phyloP scores from a whole-genome alignment of 2,113 vertebrate species.

The Brevimyrus niger region DNA sequence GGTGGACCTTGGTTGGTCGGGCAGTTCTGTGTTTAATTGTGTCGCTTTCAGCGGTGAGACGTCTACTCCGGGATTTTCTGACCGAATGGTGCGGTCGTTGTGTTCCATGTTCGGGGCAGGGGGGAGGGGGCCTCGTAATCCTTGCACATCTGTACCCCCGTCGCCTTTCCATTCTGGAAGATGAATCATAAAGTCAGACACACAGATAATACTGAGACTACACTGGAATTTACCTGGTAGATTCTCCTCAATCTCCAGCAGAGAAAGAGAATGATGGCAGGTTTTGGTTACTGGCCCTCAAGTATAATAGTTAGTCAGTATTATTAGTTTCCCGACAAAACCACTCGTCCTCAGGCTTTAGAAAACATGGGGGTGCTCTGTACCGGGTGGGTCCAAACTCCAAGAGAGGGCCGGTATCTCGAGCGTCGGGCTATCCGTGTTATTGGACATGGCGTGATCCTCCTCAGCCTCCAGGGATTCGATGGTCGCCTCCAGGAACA shows the following conservation, averaged over 20 bases:
- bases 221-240: background rate
- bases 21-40: background rate
- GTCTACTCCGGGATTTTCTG: slow-evolving; percentile 16
- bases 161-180: slow-evolving; percentile 41
- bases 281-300: background rate
- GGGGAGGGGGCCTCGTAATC: slow-evolving; percentile 14
- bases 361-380: background rate
- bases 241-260: background rate
- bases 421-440: background rate
- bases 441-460: slow-evolving; percentile 73
- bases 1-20: slow-evolving; percentile 2
- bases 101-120: slow-evolving; percentile 33
- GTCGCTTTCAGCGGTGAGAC: background rate
- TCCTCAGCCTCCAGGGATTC: slow-evolving; percentile 77
- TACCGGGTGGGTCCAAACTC: slow-evolving; percentile 34
- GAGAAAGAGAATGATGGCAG: background rate
- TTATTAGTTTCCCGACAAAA: background rate
- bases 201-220: background rate
- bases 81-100: slow-evolving; percentile 38
- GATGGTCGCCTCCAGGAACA: slow-evolving; percentile 86
- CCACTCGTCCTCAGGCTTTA: background rate
- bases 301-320: background rate
- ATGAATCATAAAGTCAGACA: slow-evolving; percentile 25
- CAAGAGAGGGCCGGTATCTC: slow-evolving; percentile 8
- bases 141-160: slow-evolving; percentile 7